These are phyloP conservation scores for Odontophorus gujanensis DNA, from an alignment of 2,113 vertebrate genomes.

Conservation along the genomic window DNA sequence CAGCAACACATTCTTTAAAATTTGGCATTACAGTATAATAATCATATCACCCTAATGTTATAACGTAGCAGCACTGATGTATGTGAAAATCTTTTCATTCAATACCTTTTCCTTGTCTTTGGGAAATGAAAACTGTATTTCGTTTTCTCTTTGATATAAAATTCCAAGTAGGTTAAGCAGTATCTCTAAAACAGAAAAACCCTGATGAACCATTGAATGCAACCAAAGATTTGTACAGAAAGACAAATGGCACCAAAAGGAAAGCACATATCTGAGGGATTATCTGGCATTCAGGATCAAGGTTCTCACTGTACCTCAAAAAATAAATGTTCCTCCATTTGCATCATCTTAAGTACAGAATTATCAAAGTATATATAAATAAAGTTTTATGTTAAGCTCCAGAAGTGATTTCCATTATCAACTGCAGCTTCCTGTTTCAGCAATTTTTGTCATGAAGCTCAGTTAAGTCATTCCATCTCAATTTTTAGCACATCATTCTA, in stretches of 20 bases:
- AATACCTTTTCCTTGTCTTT: background rate
- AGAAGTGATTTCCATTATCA: slow-evolving; percentile 28
- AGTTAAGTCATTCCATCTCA: background rate
- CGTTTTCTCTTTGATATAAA: slow-evolving; percentile 20
- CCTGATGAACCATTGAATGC: slow-evolving; percentile 17
- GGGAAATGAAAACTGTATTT: background rate
- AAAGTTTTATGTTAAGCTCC: background rate
- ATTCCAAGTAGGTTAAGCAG: background rate
- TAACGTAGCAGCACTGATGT: background rate
- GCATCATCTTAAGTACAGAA: background rate
- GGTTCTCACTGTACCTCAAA: background rate
- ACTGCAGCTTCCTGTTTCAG: background rate
- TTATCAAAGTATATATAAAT: background rate
- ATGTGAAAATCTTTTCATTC: background rate
- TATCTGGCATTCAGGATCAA: slow-evolving; percentile 32
- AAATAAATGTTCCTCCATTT: slow-evolving; percentile 14
- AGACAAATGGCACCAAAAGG: slow-evolving; percentile 6
- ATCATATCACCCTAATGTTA: background rate
- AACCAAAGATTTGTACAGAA: slow-evolving; percentile 24
- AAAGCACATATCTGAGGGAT: slow-evolving; percentile 16
- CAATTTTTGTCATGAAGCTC: slow-evolving; percentile 7
- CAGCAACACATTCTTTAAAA: background rate
- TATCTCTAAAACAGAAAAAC: slow-evolving; percentile 33
- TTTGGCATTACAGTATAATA: background rate
- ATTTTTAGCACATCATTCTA: slow-evolving; percentile 45